phyloP scores from a whole-genome alignment of 2,888 invertebrate genomes.

The Phyllotreta striolata region DNA sequence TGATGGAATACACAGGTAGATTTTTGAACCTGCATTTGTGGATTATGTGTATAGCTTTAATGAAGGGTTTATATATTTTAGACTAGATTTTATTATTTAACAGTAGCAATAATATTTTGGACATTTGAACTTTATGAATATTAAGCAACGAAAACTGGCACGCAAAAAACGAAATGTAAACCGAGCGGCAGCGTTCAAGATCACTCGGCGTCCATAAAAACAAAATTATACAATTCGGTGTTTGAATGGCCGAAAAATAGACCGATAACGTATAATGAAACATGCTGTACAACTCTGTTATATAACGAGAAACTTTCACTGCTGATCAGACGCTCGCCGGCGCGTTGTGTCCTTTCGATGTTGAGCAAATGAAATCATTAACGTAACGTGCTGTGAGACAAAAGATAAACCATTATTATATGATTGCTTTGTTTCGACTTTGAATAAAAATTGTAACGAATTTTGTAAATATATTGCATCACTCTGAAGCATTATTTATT shows the following conservation, averaged over 20 bases:
- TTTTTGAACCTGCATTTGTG: too few species aligned
- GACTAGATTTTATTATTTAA: too few species aligned
- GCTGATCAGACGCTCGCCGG: conserved; percentile 7
- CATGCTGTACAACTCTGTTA: conserved; percentile 8
- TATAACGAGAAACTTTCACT: conserved; percentile 5
- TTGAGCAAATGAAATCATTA: conserved; percentile 9
- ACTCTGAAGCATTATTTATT: too few species aligned
- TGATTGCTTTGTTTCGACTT: background rate
- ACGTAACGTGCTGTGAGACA: conserved; percentile 12
- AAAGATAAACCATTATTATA: background rate
- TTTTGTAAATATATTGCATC: too few species aligned
- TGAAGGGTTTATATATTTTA: too few species aligned
- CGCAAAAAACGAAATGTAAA: background rate
- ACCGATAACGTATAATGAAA: conserved; percentile 10
- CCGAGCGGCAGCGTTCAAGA: background rate
- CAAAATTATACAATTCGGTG: conserved; percentile 6
- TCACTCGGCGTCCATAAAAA: background rate
- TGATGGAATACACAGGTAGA: too few species aligned
- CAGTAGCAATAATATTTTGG: conserved; percentile 1
- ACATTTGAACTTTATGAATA: background rate
- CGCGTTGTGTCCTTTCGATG: background rate
- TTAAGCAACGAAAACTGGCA: conserved; percentile 1
- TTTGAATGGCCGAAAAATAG: background rate
- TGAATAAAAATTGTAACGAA: background rate
- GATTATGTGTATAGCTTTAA: too few species aligned